A percentile compares a stretch with the other conserved stretches of the same genome.
Evolutionary conservation across 1,140 invertebrate species (phyloP).

Genomic region (Drosophila arawakana): DNA sequence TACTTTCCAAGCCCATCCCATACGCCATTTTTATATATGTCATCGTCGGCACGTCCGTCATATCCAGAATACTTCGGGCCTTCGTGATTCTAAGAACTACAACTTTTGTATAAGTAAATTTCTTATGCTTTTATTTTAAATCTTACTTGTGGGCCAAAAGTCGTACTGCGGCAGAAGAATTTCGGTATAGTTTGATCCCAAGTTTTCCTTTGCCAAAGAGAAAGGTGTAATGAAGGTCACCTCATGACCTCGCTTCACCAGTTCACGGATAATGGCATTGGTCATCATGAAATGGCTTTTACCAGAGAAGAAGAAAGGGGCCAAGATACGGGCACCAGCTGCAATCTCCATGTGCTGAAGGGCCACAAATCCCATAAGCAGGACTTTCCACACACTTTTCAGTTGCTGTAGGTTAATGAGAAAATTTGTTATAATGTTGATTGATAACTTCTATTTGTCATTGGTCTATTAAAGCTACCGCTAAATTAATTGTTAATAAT

Average conservation of each 20-base stretch:
- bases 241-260: conserved; percentile 67
- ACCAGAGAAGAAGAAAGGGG: conserved; percentile 68
- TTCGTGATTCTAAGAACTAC: conserved; percentile 40
- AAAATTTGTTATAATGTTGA: no score
- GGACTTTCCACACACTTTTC: conserved; percentile 4
- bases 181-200: conserved; percentile 72
- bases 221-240: conserved; percentile 73
- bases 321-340: conserved; percentile 54
- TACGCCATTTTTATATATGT: conserved; percentile 25
- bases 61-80: conserved; percentile 45
- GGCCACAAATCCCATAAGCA: conserved; percentile 43
- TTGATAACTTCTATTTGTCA: no score
- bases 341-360: conserved; percentile 47
- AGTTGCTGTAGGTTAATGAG: conserved; percentile 83
- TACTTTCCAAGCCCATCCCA: conserved; percentile 59
- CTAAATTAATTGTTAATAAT: no score
- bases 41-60: conserved; percentile 39
- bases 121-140: no score
- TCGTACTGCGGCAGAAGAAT: conserved; percentile 60
- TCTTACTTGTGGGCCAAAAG: conserved; percentile 45
- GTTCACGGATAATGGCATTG: conserved; percentile 60
- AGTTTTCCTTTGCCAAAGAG: conserved; percentile 59
- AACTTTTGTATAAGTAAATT: no score
- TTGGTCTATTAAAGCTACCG: no score
- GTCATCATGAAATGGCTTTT: conserved; percentile 82